Evolutionary conservation across 1,140 invertebrate species (phyloP).

Genomic region (Bombus waltoni): DNA sequence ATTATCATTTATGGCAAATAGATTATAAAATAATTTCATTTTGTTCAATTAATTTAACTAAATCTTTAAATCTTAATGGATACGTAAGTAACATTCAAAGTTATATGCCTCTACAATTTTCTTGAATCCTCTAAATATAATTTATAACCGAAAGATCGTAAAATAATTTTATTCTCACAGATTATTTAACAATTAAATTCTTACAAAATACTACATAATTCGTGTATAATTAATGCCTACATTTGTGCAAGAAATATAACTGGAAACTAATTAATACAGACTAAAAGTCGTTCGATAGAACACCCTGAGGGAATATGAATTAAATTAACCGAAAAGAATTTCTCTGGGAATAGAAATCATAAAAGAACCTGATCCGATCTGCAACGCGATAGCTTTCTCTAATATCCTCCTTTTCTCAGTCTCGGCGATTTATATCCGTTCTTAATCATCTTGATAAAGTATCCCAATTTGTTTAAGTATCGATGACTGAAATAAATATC

Average conservation of each 20-base stretch:
- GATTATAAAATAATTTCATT: neutral
- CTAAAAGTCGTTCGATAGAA: no score
- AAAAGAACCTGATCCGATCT: neutral
- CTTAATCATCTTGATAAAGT: neutral
- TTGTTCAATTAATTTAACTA: neutral
- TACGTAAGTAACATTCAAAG: neutral
- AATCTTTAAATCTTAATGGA: neutral
- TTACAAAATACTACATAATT: neutral
- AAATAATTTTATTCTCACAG: neutral
- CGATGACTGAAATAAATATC: neutral
- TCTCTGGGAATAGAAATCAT: neutral
- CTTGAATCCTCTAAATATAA: neutral
- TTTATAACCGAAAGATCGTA: neutral
- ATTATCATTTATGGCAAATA: neutral
- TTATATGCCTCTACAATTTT: neutral
- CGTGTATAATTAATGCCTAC: neutral
- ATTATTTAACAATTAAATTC: neutral
- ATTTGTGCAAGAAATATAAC: neutral
- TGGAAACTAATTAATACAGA: neutral
- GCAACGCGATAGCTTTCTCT: neutral
- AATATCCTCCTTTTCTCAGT: constrained; percentile 8
- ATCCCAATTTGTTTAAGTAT: neutral
- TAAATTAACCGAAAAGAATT: constrained; percentile 7
- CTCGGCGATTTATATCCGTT: neutral
- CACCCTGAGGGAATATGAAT: neutral